Base-by-base conservation (phyloP, 2,888 invertebrate species). In the Achlya flavicornis region DNA sequence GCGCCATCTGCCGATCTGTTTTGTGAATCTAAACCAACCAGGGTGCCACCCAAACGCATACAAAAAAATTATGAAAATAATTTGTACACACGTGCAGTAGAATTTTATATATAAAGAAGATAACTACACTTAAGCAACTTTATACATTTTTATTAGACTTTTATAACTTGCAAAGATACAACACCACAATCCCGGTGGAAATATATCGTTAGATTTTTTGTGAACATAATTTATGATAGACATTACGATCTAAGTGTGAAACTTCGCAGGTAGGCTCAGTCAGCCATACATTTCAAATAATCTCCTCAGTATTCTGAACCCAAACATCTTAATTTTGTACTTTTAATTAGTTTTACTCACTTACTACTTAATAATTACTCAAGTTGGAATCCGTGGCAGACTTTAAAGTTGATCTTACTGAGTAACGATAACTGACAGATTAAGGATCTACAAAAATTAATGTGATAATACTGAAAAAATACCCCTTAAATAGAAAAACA, bases 201-300 rank as follows among this genome's bases (percentile, higher is more conserved):
- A 58, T 58, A 58, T 58, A n/a, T 58, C 35, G 58, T 35, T 58
- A 58, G 58, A n/a, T 58, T 58, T 53, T 58, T 58, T 58, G 58
- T 58, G 58, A 35, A 53, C 19, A 19, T 32, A 58, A 58, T 58
- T 58, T 58, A 58, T 58, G 58, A 12, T 14, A 33, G 58, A 58
- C 58, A 58, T 58, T 58, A 58, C n/a, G 14, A 58, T 32, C 58
- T 33, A 58, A 58, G 35, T n/a, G 12, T n/a, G 58, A 58, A 32
- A 58, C 33, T 32, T 58, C n/a, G 32, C 16, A 19, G 10, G 6
- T n/a, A 10, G 7, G 3, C 19, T 53, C 53, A 3, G 16, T 48
- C 48, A 48, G 26, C 4, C 7, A 41, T 14, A 53, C 14, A 48
- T 48, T 48, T 53, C 19, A 19, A 53, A 53, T 19, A 16, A 53